Percentiles rank a stretch among this genome's conserved stretches.
phyloP scores from a whole-genome alignment of 2,113 vertebrate species.

The Dipodomys spectabilis region DNA sequence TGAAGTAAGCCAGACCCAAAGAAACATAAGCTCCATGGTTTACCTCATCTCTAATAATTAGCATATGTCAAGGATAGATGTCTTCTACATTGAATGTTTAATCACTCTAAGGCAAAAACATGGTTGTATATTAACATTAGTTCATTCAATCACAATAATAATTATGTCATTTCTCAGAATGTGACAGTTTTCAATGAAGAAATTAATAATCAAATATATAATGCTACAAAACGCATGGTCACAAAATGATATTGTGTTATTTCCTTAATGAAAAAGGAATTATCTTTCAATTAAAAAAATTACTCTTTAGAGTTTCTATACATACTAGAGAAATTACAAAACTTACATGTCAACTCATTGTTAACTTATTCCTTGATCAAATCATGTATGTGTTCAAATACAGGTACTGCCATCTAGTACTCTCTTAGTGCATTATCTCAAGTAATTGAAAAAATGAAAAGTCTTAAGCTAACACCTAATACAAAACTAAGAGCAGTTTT shows the following conservation, averaged over 20 bases:
- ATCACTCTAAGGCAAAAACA: no score
- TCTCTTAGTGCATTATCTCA: conserved; percentile 47
- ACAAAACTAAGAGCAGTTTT: conserved; percentile 24
- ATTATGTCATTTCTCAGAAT: conserved; percentile 9
- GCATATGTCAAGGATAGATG: no score
- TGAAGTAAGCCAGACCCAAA: no score
- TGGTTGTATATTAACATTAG: not conserved
- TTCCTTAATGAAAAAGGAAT: conserved; percentile 62
- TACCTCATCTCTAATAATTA: no score
- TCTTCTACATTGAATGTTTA: no score
- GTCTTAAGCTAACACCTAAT: conserved; percentile 57
- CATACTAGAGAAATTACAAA: not conserved
- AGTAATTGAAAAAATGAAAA: conserved; percentile 58
- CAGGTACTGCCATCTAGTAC: not conserved
- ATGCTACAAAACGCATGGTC: conserved; percentile 24
- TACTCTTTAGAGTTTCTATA: conserved; percentile 53
- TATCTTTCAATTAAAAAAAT: conserved; percentile 52
- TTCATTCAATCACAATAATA: not conserved
- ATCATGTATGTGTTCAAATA: conserved; percentile 46
- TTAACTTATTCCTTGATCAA: conserved; percentile 38
- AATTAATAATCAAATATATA: not conserved
- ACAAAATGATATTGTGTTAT: not conserved
- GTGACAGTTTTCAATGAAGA: conserved; percentile 34
- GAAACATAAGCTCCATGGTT: no score
- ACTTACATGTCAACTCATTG: not conserved